phyloP scores from a whole-genome alignment of 2,797 vertebrate genomes.

The Galago senegalensis region DNA sequence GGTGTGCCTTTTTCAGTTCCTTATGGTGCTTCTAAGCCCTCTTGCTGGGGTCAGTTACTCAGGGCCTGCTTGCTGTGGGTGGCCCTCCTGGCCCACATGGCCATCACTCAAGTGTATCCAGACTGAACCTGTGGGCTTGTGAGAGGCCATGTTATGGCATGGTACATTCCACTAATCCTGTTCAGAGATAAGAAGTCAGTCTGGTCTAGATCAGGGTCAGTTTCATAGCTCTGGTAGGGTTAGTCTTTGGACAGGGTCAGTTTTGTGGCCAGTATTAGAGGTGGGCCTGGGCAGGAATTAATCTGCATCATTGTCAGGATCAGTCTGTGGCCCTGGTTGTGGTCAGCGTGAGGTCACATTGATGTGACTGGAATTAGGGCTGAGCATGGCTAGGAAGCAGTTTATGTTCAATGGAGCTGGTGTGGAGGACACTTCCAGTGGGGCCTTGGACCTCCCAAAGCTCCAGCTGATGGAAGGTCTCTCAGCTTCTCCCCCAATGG shows the following conservation, averaged over 20 bases:
- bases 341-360: slow-evolving; percentile 65
- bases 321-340: slow-evolving; percentile 61
- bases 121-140: not conserved
- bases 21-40: not conserved
- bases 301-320: slow-evolving; percentile 66
- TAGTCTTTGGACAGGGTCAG: slow-evolving; percentile 37
- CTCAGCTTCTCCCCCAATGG: not conserved
- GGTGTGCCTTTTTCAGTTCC: not conserved
- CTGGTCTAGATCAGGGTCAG: not conserved
- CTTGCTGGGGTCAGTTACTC: not conserved
- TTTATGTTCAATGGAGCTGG: not conserved
- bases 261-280: slow-evolving; percentile 59
- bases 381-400: slow-evolving; percentile 14
- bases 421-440: not conserved
- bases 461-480: not conserved
- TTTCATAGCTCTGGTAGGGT: slow-evolving; percentile 1
- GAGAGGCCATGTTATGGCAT: not conserved
- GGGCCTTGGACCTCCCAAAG: not conserved
- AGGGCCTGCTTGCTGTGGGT: not conserved
- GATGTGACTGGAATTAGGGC: slow-evolving; percentile 51
- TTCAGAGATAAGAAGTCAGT: not conserved
- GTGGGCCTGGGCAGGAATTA: slow-evolving; percentile 29
- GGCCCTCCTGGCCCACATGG: not conserved
- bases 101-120: not conserved
- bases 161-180: not conserved